Evolutionary conservation across 1,140 invertebrate genomes (phyloP).

Genomic region (Choristoneura fumiferana): DNA sequence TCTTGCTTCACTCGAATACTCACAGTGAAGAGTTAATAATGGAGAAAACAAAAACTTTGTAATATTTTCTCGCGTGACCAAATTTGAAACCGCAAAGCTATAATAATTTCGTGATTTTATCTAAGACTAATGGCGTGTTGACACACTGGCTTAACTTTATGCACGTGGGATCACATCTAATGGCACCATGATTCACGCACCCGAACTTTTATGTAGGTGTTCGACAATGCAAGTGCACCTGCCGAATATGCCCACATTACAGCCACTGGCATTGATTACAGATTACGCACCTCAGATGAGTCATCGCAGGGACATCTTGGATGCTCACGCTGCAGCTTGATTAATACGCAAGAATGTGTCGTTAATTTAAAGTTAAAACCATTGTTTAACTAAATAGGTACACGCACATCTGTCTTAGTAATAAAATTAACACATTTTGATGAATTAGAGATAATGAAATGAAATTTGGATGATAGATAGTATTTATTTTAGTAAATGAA

Average conservation of each 20-base stretch:
- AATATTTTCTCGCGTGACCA: too few relatives aligned
- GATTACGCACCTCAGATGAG: neutral
- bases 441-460: too few relatives aligned
- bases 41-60: too few relatives aligned
- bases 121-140: too few relatives aligned
- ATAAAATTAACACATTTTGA: neutral
- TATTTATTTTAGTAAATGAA: too few relatives aligned
- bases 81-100: too few relatives aligned
- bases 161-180: neutral
- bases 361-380: conserved; percentile 1
- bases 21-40: too few relatives aligned
- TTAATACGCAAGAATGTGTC: neutral
- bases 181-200: neutral
- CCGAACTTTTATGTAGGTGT: conserved; percentile 3
- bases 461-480: too few relatives aligned
- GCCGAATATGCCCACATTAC: neutral
- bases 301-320: neutral
- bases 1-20: too few relatives aligned
- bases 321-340: neutral
- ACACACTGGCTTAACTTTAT: too few relatives aligned
- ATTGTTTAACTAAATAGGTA: neutral
- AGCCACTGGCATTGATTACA: neutral
- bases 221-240: conserved; percentile 12
- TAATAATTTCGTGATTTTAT: too few relatives aligned
- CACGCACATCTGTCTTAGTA: neutral